Evolutionary conservation across 2,113 vertebrate genomes (phyloP), one percentile per base, ranked within the genome.

Genomic region (Sceloporus undulatus): DNA sequence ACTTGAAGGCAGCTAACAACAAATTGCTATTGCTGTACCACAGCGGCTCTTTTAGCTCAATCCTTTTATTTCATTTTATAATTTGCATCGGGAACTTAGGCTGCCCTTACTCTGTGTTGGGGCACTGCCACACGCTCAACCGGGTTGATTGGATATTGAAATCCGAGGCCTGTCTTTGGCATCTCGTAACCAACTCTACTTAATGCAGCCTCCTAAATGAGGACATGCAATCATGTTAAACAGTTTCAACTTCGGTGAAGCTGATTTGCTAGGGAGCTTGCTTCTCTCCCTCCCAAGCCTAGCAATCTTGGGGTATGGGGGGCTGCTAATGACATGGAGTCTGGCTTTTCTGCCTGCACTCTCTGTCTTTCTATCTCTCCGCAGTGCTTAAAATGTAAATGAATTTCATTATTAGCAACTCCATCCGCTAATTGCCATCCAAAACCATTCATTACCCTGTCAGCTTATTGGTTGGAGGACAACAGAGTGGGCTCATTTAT

Each of bases 381-480:
- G 94, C 95, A 92, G 95, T 54, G n/a, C 95, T 97, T 97, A 93
- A 96, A 96, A 97, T 97, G 96, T 93, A 96, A 97, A 97, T 97
- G 91, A 79, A 93, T 95, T 90, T 89, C 87, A 90, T 95, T 96
- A 97, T 97, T 96, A 97, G 96, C 96, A 93, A 91, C 95, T 91
- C 92, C 84, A 85, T 94, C 86, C 89, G 92, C 97, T 97, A 96
- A 97, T 97, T 96, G 95, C 95, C 90, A 94, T 95, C 94, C 23
- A 80, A 95, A 97, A 95, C 94, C 92, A 94, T 97, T 96, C 96
- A 96, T 97, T 97, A 96, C 89, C 40, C 94, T 96, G 96, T 94
- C 96, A 96, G 94, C 91, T 94, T 92, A 74, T 94, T 93, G 76
- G 93, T 71, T 92, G 90, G 94, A 95, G 88, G 93, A 95, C 79